Conservation (phyloP, 2,888 invertebrate genomes). For the Xestia ashworthii region DNA sequence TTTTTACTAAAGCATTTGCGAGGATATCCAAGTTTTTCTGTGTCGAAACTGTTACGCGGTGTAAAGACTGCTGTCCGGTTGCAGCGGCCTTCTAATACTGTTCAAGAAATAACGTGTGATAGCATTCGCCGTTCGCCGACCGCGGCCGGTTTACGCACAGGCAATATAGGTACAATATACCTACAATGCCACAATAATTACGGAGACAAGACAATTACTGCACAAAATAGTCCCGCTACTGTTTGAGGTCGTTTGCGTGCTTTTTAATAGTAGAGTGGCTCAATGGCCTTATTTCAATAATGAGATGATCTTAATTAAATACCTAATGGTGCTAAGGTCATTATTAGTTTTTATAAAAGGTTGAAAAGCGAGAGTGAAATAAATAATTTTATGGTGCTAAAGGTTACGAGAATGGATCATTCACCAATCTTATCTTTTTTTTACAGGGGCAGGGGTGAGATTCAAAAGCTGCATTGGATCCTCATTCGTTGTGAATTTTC, state of each 20-base stretch:
- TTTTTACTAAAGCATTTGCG: slow-evolving; percentile 47
- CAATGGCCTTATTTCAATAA: slow-evolving; percentile 72
- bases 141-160: slow-evolving; percentile 81
- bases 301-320: slow-evolving; percentile 61
- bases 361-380: slow-evolving; percentile 32
- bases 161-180: slow-evolving; percentile 74
- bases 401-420: slow-evolving; percentile 5
- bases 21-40: slow-evolving; percentile 61
- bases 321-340: slow-evolving; percentile 13
- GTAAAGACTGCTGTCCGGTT: slow-evolving; percentile 81
- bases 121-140: slow-evolving; percentile 78
- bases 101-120: slow-evolving; percentile 78
- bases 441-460: not conserved
- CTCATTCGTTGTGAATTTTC: not conserved
- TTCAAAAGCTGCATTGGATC: not conserved
- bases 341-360: slow-evolving; percentile 19
- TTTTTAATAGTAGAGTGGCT: slow-evolving; percentile 65
- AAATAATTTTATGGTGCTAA: slow-evolving; percentile 14
- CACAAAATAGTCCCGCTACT: slow-evolving; percentile 78
- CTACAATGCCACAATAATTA: slow-evolving; percentile 88
- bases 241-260: slow-evolving; percentile 74
- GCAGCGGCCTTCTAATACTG: slow-evolving; percentile 88
- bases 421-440: slow-evolving; percentile 7
- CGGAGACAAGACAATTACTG: slow-evolving; percentile 83
- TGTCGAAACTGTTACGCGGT: slow-evolving; percentile 66